These are phyloP conservation scores for Noctua janthina DNA, from an alignment of 2,888 invertebrate species.

Conservation along the genomic window DNA sequence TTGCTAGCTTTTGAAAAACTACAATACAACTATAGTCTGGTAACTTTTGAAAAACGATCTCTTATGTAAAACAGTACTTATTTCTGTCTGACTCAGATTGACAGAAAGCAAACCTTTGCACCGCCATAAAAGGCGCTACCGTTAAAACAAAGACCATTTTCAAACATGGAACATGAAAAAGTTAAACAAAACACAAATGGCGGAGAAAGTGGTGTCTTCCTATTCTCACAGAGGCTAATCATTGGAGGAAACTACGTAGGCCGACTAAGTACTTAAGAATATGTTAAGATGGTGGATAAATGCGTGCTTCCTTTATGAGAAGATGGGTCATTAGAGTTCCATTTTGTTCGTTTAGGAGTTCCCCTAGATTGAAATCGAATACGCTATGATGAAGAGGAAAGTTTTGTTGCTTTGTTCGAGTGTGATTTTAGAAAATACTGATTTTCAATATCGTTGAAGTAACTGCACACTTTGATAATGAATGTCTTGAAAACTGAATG, in stretches of 20 bases:
- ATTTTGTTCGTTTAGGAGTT: slow-evolving; percentile 2
- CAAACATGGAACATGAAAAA: slow-evolving; percentile 71
- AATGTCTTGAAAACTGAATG: background rate
- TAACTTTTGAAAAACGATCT: background rate
- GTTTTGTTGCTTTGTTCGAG: background rate
- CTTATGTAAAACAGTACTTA: background rate
- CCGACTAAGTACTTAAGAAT: slow-evolving; percentile 30
- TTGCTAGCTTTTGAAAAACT: too few relatives aligned
- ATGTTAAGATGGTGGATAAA: slow-evolving; percentile 57
- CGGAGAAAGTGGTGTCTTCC: slow-evolving; percentile 82
- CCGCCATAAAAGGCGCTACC: slow-evolving; percentile 45
- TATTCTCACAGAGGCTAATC: slow-evolving; percentile 79
- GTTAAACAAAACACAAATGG: slow-evolving; percentile 75
- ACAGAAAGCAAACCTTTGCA: slow-evolving; percentile 38
- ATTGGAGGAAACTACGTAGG: slow-evolving; percentile 57
- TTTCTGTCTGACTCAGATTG: slow-evolving; percentile 22
- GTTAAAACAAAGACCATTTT: slow-evolving; percentile 62
- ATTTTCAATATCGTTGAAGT: background rate
- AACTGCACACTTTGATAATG: background rate
- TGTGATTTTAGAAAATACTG: background rate
- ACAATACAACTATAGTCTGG: background rate
- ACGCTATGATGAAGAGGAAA: slow-evolving; percentile 9
- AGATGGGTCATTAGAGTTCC: slow-evolving; percentile 22
- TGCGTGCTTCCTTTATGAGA: slow-evolving; percentile 22
- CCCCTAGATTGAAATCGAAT: background rate